Conservation (phyloP, 2,888 invertebrate species). For the Conistra vaccinii region DNA sequence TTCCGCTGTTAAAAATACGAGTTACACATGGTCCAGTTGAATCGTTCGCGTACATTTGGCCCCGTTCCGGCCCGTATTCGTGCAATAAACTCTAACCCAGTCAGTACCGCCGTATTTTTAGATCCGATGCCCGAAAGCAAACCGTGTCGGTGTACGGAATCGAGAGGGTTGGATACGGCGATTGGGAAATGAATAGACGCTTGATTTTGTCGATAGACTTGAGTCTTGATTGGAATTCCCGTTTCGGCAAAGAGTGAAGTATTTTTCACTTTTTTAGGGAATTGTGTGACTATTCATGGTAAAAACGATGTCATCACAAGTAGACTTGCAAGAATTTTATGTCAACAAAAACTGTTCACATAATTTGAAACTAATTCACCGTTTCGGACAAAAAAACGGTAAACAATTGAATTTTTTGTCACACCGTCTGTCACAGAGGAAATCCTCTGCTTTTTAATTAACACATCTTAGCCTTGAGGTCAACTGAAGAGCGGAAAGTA, state of each 20-base stretch:
- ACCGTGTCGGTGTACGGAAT: conserved; percentile 10
- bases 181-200: not conserved
- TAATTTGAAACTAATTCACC: conserved; percentile 39
- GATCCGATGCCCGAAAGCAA: conserved; percentile 38
- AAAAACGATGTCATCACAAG: not conserved
- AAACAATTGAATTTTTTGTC: conserved; percentile 51
- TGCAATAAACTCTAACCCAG: conserved; percentile 60
- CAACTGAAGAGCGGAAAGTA: not conserved
- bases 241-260: not conserved
- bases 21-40: conserved; percentile 8
- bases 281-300: not conserved
- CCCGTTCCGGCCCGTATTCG: conserved; percentile 41
- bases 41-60: conserved; percentile 50
- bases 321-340: conserved; percentile 6
- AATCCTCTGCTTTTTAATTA: conserved; percentile 38
- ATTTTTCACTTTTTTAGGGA: not conserved
- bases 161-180: conserved; percentile 32
- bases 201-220: not conserved
- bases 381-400: conserved; percentile 29
- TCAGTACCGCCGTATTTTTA: conserved; percentile 59
- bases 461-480: conserved; percentile 4
- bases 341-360: not conserved
- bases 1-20: conserved; percentile 48
- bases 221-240: not conserved
- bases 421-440: conserved; percentile 43